A percentile compares a stretch with the other conserved stretches of the same genome.
phyloP scores from a whole-genome alignment of 2,888 invertebrate genomes.

The Priocnemis perturbator region DNA sequence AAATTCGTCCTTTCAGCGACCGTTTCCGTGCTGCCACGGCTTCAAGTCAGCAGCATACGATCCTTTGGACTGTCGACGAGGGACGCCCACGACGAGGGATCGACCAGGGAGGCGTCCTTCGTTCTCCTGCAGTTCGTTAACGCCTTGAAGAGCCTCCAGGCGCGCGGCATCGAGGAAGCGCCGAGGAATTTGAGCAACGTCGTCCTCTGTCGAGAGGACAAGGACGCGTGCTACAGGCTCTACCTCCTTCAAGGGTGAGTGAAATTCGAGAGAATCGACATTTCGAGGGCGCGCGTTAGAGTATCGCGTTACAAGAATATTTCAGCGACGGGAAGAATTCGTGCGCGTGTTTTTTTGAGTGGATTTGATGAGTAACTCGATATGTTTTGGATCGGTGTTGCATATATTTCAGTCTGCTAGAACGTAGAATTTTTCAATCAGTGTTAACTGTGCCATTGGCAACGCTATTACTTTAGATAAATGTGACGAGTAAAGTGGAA shows the following conservation, averaged over 20 bases:
- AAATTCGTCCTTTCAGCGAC: slow-evolving; percentile 79
- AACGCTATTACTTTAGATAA: too few species aligned
- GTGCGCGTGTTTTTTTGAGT: too few species aligned
- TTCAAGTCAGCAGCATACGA: slow-evolving; percentile 86
- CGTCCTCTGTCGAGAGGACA: slow-evolving; percentile 83
- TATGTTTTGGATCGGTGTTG: too few species aligned
- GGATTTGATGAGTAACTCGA: too few species aligned
- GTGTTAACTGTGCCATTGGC: too few species aligned
- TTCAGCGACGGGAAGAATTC: too few species aligned
- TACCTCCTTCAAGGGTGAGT: slow-evolving; percentile 86
- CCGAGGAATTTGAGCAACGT: slow-evolving; percentile 84
- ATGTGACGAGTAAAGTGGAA: neutral
- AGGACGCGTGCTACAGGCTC: slow-evolving; percentile 81
- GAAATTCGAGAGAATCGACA: neutral
- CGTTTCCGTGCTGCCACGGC: slow-evolving; percentile 84
- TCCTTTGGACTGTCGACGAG: slow-evolving; percentile 79
- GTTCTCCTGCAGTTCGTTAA: slow-evolving; percentile 88
- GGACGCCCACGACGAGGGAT: slow-evolving; percentile 76
- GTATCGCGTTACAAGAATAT: neutral
- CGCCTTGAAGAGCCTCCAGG: slow-evolving; percentile 88
- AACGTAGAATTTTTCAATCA: too few species aligned
- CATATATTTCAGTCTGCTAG: too few species aligned
- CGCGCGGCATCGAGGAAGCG: slow-evolving; percentile 88
- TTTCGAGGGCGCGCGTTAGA: neutral
- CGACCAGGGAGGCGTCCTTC: slow-evolving; percentile 83